A percentile compares a stretch with the other conserved stretches of the same genome.
Evolutionary conservation across 2,888 invertebrate species (phyloP).

Genomic region (Caenorhabditis japonica): DNA sequence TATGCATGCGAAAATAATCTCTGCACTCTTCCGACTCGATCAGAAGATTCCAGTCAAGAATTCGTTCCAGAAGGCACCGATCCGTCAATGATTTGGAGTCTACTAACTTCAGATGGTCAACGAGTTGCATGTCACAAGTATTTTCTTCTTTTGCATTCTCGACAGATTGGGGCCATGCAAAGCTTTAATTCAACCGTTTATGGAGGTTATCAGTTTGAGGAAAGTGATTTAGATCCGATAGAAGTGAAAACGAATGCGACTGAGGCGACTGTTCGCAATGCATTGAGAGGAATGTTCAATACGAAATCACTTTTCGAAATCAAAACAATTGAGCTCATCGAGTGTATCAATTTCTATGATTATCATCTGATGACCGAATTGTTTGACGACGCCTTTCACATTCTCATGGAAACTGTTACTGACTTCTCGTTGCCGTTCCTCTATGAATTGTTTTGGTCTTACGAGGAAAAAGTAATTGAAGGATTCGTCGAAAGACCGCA

Average conservation of each 20-base stretch:
- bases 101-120: constrained; percentile 1
- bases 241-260: constrained; percentile 9
- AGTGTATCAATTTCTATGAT: constrained; percentile 40
- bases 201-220: background rate
- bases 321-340: constrained; percentile 32
- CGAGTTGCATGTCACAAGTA: constrained; percentile 27
- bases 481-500: constrained; percentile 4
- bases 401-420: constrained; percentile 20
- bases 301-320: background rate
- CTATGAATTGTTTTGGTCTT: constrained; percentile 8
- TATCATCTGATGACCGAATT: constrained; percentile 45
- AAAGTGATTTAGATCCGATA: background rate
- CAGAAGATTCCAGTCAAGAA: background rate
- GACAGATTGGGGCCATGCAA: constrained; percentile 18
- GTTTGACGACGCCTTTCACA: constrained; percentile 17
- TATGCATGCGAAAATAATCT: background rate
- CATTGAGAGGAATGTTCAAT: constrained; percentile 25
- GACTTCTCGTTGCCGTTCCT: constrained; percentile 17
- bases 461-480: constrained; percentile 13
- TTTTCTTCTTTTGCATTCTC: constrained; percentile 28
- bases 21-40: background rate
- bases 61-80: constrained; percentile 21
- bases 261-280: constrained; percentile 7
- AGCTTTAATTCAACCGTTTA: constrained; percentile 22
- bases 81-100: background rate